phyloP scores from a whole-genome alignment of 1,140 invertebrate species.

The Eriocheir sinensis region DNA sequence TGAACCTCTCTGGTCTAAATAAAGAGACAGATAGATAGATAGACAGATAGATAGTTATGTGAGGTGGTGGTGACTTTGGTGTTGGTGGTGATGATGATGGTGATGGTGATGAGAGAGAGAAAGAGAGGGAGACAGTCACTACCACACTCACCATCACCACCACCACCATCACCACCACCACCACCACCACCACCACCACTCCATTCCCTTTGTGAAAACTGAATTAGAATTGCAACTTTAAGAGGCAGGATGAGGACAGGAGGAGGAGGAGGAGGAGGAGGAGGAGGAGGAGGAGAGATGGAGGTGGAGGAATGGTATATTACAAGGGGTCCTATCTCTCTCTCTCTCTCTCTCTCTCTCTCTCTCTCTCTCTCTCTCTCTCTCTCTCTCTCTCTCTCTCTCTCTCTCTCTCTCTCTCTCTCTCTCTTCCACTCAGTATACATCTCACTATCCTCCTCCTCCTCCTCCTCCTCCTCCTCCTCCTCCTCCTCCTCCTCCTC shows the following conservation, averaged over 20 bases:
- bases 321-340: neutral
- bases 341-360: constrained; percentile 29
- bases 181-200: neutral
- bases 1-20: no score
- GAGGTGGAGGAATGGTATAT: no score
- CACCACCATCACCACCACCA: neutral
- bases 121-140: neutral
- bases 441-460: neutral
- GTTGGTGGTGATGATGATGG: no score
- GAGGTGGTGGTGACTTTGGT: no score
- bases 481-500: neutral
- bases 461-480: neutral
- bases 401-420: neutral
- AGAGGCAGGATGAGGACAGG: neutral
- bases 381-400: neutral
- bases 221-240: neutral
- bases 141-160: no score
- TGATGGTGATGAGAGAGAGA: no score
- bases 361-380: neutral
- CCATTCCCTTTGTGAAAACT: neutral
- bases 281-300: neutral
- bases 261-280: neutral
- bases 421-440: neutral
- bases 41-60: no score
- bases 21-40: no score